These are phyloP conservation scores for Strigamia transsilvanica DNA, from an alignment of 2,888 invertebrate genomes.

Conservation along the genomic window DNA sequence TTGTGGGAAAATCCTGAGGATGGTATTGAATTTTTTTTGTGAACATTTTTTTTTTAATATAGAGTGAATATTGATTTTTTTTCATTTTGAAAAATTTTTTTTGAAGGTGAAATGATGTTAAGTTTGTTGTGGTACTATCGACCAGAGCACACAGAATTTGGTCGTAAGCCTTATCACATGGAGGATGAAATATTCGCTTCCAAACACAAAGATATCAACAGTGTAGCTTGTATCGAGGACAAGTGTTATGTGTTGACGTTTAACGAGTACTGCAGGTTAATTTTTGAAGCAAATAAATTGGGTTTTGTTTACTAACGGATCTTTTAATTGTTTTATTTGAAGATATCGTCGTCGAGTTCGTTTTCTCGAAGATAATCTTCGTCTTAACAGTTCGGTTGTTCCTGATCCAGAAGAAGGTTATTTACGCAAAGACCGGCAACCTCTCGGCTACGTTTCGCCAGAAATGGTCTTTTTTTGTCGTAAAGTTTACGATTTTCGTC, in stretches of 20 bases:
- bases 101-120: conserved; percentile 95
- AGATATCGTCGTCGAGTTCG: conserved; percentile 86
- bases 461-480: conserved; percentile 95
- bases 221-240: conserved; percentile 97
- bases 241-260: conserved; percentile 96
- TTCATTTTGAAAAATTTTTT: conserved; percentile 53
- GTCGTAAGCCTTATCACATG: conserved; percentile 79
- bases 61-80: not conserved
- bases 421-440: conserved; percentile 61
- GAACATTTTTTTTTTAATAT: not conserved
- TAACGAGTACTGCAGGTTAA: conserved; percentile 97
- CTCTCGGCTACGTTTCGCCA: conserved; percentile 74
- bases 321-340: conserved; percentile 58
- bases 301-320: not conserved
- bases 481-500: conserved; percentile 92
- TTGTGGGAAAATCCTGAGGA: conserved; percentile 95
- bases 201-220: conserved; percentile 92
- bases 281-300: not conserved
- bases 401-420: conserved; percentile 66
- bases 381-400: conserved; percentile 75
- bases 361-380: conserved; percentile 78
- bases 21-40: conserved; percentile 68
- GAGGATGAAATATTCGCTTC: conserved; percentile 95
- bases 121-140: conserved; percentile 97
- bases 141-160: conserved; percentile 94